Evolutionary conservation across 2,888 invertebrate species (phyloP).

Genomic region (Silvanus unidentatus): DNA sequence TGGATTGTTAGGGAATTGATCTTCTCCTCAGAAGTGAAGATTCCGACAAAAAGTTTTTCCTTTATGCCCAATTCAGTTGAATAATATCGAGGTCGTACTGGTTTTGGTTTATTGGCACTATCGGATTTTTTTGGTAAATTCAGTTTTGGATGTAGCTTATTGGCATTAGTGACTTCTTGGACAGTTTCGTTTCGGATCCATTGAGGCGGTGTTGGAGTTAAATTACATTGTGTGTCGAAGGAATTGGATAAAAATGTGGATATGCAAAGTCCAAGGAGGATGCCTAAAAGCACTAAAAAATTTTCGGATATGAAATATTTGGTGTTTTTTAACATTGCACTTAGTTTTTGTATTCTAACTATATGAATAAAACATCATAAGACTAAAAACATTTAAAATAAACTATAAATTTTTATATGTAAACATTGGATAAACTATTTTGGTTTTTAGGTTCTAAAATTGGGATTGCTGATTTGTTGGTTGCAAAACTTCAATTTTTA

Average conservation of each 20-base stretch:
- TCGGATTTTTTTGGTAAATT: constrained; percentile 22
- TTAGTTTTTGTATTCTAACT: too few species aligned
- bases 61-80: constrained; percentile 92
- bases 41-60: constrained; percentile 81
- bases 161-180: constrained; percentile 27
- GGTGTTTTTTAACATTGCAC: constrained; percentile 14
- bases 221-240: constrained; percentile 20
- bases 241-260: constrained; percentile 26
- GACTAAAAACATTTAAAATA: too few species aligned
- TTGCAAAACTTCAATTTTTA: too few species aligned
- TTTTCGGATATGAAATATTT: constrained; percentile 28
- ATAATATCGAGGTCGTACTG: constrained; percentile 85
- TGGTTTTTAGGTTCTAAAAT: too few species aligned
- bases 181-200: constrained; percentile 19
- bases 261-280: constrained; percentile 34
- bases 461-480: too few species aligned
- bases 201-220: constrained; percentile 1
- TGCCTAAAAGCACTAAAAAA: constrained; percentile 33
- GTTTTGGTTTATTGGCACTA: constrained; percentile 42
- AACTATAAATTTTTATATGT: too few species aligned
- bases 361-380: too few species aligned
- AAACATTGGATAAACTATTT: too few species aligned
- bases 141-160: constrained; percentile 21
- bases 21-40: constrained; percentile 71
- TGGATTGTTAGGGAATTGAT: constrained; percentile 70